Conservation (phyloP, 2,113 vertebrate genomes). For the Riparia riparia region DNA sequence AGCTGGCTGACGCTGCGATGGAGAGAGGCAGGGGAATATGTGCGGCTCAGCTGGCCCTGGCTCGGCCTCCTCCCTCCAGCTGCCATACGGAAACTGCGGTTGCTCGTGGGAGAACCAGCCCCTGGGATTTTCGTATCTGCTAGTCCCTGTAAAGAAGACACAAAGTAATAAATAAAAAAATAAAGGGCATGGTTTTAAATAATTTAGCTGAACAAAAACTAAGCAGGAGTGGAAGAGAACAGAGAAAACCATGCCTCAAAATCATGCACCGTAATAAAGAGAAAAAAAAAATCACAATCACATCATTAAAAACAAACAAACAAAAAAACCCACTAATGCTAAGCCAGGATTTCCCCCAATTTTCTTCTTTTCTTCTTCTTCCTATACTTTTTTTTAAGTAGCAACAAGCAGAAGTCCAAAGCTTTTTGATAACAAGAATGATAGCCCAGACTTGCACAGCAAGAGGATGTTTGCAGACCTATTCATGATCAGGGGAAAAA, state of each 20-base stretch:
- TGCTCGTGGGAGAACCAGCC: slow-evolving; percentile 73
- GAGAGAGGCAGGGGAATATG: slow-evolving; percentile 82
- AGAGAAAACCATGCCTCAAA: neutral
- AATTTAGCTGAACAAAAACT: neutral
- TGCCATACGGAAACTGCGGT: slow-evolving; percentile 60
- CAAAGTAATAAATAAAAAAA: neutral
- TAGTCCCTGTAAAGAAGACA: slow-evolving; percentile 78
- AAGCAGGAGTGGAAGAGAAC: neutral
- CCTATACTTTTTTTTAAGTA: neutral
- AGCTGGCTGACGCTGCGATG: slow-evolving; percentile 91
- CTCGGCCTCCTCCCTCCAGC: slow-evolving; percentile 78
- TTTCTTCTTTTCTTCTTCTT: neutral
- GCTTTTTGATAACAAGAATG: neutral
- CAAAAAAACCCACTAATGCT: accelerated
- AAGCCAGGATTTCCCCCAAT: neutral
- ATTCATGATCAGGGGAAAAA: neutral
- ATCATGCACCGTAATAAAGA: neutral
- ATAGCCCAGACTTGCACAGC: neutral
- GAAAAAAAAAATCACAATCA: neutral
- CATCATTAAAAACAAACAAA: neutral
- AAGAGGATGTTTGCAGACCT: neutral
- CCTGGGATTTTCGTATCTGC: slow-evolving; percentile 83
- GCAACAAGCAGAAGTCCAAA: neutral
- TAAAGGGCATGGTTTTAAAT: neutral
- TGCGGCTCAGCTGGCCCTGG: slow-evolving; percentile 77